phyloP scores from a whole-genome alignment of 2,888 invertebrate species.

The Boloria euphrosyne region DNA sequence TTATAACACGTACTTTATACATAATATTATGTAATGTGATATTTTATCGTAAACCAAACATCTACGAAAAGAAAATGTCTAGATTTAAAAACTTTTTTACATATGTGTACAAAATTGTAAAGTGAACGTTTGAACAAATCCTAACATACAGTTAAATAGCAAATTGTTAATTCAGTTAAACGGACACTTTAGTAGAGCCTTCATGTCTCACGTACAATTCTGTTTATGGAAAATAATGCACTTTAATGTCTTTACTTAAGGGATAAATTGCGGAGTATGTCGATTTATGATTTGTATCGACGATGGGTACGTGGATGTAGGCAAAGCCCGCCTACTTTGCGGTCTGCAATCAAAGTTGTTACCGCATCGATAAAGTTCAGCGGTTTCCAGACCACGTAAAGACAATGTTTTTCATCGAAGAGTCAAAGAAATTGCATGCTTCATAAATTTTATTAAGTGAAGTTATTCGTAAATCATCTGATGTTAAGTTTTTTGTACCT shows the following conservation, averaged over 20 bases:
- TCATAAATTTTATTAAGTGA: constrained; percentile 23
- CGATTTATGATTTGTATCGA: constrained; percentile 44
- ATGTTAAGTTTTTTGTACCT: constrained; percentile 20
- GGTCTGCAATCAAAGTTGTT: constrained; percentile 50
- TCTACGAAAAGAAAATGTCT: too few species aligned
- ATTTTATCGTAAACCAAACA: too few species aligned
- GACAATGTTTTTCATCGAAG: constrained; percentile 44
- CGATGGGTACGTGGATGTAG: constrained; percentile 43
- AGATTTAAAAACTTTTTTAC: constrained; percentile 38
- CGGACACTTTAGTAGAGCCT: constrained; percentile 57
- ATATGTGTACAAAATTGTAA: constrained; percentile 71
- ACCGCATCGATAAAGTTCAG: constrained; percentile 48
- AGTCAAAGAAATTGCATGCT: constrained; percentile 31
- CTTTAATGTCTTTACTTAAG: constrained; percentile 48
- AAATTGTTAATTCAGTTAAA: constrained; percentile 70
- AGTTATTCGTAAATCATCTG: constrained; percentile 13
- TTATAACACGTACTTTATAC: too few species aligned
- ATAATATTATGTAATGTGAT: too few species aligned
- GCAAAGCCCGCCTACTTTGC: constrained; percentile 44
- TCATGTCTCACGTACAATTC: constrained; percentile 44
- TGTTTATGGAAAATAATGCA: constrained; percentile 46
- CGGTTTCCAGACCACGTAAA: constrained; percentile 48
- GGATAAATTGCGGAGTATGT: constrained; percentile 44
- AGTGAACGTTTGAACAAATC: constrained; percentile 60
- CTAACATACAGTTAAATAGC: constrained; percentile 65